A percentile compares a stretch with the other conserved stretches of the same genome.
These are phyloP conservation scores for Heliconius sara DNA, from an alignment of 2,888 invertebrate genomes.

Conservation along the genomic window DNA sequence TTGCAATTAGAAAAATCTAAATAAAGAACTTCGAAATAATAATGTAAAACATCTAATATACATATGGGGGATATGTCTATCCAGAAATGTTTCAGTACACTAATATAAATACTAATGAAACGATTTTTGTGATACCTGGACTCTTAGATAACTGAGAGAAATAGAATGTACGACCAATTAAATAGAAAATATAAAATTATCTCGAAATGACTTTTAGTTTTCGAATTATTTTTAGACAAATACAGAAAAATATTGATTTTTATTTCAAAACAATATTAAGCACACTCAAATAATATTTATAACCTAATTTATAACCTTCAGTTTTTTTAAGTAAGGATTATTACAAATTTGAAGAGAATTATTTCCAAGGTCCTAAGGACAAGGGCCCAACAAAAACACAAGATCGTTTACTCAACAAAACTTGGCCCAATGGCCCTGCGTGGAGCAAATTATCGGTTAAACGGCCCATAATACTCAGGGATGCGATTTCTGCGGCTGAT, in stretches of 20 bases:
- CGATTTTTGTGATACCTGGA: no score
- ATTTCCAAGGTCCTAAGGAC: not conserved
- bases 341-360: not conserved
- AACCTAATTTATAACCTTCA: not conserved
- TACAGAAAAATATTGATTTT: no score
- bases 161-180: no score
- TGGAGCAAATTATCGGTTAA: constrained; percentile 7
- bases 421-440: not conserved
- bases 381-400: not conserved
- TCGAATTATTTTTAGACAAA: not conserved
- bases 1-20: not conserved
- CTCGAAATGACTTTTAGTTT: not conserved
- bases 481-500: not conserved
- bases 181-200: not conserved
- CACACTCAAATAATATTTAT: no score
- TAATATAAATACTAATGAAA: no score
- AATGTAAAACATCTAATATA: no score
- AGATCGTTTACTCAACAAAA: constrained; percentile 12
- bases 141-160: no score
- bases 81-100: no score
- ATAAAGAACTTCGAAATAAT: no score
- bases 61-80: no score
- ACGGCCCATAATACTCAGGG: constrained; percentile 12
- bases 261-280: no score
- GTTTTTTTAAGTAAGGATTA: not conserved